Base-by-base conservation (phyloP, 1,140 invertebrate species). In the Lethocerus indicus region DNA sequence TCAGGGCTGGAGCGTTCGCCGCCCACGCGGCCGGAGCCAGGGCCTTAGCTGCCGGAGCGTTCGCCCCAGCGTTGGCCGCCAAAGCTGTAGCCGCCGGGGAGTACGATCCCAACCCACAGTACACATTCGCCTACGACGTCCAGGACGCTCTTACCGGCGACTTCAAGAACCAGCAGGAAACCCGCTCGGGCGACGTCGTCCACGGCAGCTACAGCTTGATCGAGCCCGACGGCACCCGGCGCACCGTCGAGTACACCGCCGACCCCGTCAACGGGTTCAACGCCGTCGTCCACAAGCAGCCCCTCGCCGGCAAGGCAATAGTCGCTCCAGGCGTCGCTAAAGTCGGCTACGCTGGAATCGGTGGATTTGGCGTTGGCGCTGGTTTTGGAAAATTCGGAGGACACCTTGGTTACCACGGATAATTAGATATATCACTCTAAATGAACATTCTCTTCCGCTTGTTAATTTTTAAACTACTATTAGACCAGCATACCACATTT, bases 101-200 rank as follows among this genome's bases (percentile, higher is more conserved):
- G 78, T 2, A 72, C 69, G 58, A 82, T 78, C 23, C 79, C 79
- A n/a, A n/a, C n/a, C n/a, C n/a, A n/a, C n/a, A 40, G n/a, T 71
- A 70, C 60, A 65, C 63, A 57, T 73, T n/a, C n/a, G n/a, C 63
- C 2, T 72, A 71, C 59, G 66, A 65, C 32, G 69, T 72, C n/a
- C 56, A 64, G n/a, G 69, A 71, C 48, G 57, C 59, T 4, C 52
- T 64, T 42, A 73, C 64, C 53, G 67, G 72, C 0, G 68, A 71
- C 54, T 60, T 59, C 6, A 71, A 72, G 58, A 63, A 60, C 40
- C 67, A 69, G 18, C 61, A 65, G 1, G 70, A n/a, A n/a, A n/a
- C n/a, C n/a, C 50, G 70, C 9, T 61, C 64, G 40, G 68, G 68
- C 36, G 67, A 66, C 27, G 49, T 67, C 4, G 65, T 71, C 14